phyloP scores from a whole-genome alignment of 2,888 invertebrate species.

The Eledone cirrhosa region DNA sequence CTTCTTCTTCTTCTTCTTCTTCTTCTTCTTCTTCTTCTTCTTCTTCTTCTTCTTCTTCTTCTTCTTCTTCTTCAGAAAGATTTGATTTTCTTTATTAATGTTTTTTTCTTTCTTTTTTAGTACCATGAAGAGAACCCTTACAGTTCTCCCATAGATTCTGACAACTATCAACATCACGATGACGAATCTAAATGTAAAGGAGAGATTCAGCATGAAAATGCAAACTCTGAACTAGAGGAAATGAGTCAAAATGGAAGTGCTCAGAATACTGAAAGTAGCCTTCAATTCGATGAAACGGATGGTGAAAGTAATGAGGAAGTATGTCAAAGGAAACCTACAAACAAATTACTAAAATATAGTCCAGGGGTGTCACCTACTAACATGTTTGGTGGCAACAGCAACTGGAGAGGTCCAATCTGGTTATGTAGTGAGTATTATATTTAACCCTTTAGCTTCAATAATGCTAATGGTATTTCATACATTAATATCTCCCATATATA shows the following conservation, averaged over 20 bases:
- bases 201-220: background rate
- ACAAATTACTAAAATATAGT: conserved; percentile 29
- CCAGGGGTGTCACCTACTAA: conserved; percentile 64
- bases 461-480: no score
- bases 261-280: background rate
- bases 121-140: conserved; percentile 47
- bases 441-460: no score
- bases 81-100: background rate
- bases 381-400: conserved; percentile 67
- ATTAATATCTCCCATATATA: no score
- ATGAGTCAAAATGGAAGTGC: no score
- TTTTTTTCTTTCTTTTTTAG: conserved; percentile 33
- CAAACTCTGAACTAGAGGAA: no score
- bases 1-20: background rate
- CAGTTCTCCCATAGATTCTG: conserved; percentile 37
- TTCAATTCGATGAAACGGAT: background rate
- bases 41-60: no score
- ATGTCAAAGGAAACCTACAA: background rate
- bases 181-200: no score
- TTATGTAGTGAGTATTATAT: conserved; percentile 55
- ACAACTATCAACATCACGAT: background rate
- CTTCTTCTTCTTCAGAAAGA: no score
- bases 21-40: no score
- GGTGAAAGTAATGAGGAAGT: background rate
- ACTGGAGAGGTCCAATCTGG: conserved; percentile 68